phyloP scores from a whole-genome alignment of 2,113 vertebrate genomes.

The Hippocampus mohnikei region DNA sequence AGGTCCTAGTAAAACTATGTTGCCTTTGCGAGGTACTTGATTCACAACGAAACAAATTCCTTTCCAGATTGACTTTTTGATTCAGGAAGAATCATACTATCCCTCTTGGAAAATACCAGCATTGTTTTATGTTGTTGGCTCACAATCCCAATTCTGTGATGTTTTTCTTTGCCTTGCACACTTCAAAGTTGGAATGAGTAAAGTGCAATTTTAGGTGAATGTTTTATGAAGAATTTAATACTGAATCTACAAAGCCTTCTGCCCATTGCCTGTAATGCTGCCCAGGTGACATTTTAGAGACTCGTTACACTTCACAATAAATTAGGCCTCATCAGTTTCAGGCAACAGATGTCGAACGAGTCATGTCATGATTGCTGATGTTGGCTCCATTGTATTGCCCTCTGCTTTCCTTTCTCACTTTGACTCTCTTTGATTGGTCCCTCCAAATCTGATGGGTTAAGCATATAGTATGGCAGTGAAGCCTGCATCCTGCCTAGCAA shows the following conservation, averaged over 20 bases:
- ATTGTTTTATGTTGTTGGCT: background rate
- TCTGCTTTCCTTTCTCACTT: constrained; percentile 39
- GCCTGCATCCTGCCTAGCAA: constrained; percentile 32
- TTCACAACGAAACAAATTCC: background rate
- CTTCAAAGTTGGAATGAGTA: background rate
- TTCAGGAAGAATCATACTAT: background rate
- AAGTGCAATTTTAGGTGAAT: background rate
- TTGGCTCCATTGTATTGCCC: constrained; percentile 49
- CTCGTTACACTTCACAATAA: constrained; percentile 33
- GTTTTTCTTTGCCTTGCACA: background rate
- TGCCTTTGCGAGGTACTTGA: background rate
- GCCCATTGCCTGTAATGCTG: constrained; percentile 13
- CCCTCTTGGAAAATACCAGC: background rate
- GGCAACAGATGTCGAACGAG: constrained; percentile 66
- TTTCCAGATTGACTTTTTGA: background rate
- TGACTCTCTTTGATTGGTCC: constrained; percentile 22
- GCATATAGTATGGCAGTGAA: constrained; percentile 21
- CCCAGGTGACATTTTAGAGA: background rate
- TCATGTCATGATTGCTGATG: constrained; percentile 68
- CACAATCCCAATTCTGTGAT: background rate
- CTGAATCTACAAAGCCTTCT: background rate
- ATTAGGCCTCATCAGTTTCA: constrained; percentile 16
- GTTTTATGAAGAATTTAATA: constrained; percentile 4
- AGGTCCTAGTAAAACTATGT: constrained; percentile 35
- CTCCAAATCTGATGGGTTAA: constrained; percentile 22